Percentiles rank a stretch among this genome's conserved stretches.
These are phyloP conservation scores for Anguilla anguilla DNA, from an alignment of 2,797 vertebrate genomes.

Conservation along the genomic window DNA sequence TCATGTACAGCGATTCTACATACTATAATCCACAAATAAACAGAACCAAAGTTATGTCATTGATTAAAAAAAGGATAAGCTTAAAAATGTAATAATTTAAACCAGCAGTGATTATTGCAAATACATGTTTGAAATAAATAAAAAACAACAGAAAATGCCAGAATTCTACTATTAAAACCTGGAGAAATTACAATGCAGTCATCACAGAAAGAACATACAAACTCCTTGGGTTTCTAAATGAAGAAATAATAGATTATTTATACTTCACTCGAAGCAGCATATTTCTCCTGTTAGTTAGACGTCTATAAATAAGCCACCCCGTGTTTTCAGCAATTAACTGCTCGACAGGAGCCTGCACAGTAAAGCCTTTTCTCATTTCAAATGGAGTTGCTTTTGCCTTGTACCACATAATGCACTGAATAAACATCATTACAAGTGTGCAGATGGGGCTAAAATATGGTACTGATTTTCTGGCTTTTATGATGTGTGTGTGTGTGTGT, in stretches of 20 bases:
- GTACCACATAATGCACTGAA: background rate
- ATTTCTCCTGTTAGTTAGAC: background rate
- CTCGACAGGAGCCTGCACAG: background rate
- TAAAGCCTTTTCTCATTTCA: background rate
- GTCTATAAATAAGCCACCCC: constrained; percentile 4
- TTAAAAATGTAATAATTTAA: background rate
- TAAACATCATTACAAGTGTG: background rate
- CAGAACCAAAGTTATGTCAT: background rate
- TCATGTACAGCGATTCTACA: background rate
- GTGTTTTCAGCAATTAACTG: constrained; percentile 3
- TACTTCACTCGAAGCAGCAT: background rate
- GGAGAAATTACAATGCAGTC: background rate
- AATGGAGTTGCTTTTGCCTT: constrained; percentile 2
- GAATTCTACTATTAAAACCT: background rate
- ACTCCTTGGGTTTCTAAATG: background rate
- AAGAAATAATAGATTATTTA: constrained; percentile 5
- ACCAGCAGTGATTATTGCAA: background rate
- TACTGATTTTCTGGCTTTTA: background rate
- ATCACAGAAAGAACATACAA: background rate
- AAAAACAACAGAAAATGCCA: background rate
- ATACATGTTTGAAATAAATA: background rate
- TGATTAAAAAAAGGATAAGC: background rate
- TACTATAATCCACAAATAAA: background rate
- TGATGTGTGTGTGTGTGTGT: background rate
- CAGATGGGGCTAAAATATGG: background rate